phyloP scores from a whole-genome alignment of 2,888 invertebrate genomes.

The Zhuqinia jingwanae region DNA sequence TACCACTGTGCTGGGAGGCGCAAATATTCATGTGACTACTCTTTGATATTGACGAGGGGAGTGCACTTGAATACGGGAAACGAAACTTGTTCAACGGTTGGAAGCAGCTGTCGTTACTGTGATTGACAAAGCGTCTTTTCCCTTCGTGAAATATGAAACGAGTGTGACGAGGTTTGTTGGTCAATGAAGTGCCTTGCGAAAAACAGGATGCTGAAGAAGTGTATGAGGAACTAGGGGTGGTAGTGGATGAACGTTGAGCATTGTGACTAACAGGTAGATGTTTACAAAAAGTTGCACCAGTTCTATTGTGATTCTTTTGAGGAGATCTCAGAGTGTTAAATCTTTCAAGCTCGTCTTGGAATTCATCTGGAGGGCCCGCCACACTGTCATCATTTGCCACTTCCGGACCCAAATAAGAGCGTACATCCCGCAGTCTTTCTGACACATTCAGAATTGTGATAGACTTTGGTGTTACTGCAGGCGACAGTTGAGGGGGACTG shows the following conservation, averaged over 20 bases:
- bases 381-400: background rate
- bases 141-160: constrained; percentile 8
- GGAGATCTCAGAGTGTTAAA: background rate
- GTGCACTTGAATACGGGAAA: too few species aligned
- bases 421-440: background rate
- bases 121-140: constrained; percentile 5
- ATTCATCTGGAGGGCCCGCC: constrained; percentile 28
- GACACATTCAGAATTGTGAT: background rate
- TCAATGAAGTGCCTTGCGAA: background rate
- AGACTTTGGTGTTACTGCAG: constrained; percentile 64
- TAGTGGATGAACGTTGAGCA: constrained; percentile 14
- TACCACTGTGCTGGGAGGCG: background rate
- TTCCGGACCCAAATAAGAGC: background rate
- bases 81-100: constrained; percentile 9
- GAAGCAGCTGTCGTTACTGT: background rate
- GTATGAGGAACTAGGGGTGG: background rate
- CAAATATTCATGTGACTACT: background rate
- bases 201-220: background rate
- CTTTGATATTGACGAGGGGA: background rate
- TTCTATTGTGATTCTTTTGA: too few species aligned
- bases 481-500: constrained; percentile 71
- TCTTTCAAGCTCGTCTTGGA: constrained; percentile 32
- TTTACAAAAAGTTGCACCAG: too few species aligned
- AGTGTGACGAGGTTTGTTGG: background rate
- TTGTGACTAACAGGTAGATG: background rate